phyloP scores from a whole-genome alignment of 2,113 vertebrate genomes.

The Urocitellus parryii region DNA sequence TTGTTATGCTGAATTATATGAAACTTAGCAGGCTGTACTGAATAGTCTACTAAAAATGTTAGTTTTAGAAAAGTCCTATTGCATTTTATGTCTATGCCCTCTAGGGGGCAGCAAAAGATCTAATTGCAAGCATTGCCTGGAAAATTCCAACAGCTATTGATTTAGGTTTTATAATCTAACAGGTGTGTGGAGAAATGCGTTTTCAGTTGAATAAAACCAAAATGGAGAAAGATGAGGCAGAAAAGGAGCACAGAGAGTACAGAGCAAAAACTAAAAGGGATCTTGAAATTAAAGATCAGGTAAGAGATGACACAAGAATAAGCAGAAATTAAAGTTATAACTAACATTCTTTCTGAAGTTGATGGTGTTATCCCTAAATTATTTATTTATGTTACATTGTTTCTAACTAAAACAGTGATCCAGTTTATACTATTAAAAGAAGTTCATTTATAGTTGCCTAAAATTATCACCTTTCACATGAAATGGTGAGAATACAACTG shows the following conservation, averaged over 20 bases:
- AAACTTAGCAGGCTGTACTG: background rate
- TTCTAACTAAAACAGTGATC: conserved; percentile 81
- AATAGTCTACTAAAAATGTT: conserved; percentile 2
- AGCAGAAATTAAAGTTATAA: conserved; percentile 78
- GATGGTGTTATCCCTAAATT: conserved; percentile 77
- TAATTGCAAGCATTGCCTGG: conserved; percentile 74
- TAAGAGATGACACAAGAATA: conserved; percentile 85
- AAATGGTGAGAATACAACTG: conserved; percentile 70
- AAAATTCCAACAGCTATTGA: conserved; percentile 76
- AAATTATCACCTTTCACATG: conserved; percentile 75
- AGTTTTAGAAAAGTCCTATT: conserved; percentile 44
- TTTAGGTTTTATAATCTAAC: conserved; percentile 86
- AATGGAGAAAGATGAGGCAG: conserved; percentile 94
- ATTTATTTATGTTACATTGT: conserved; percentile 80
- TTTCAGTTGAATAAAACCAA: conserved; percentile 93
- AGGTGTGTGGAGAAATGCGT: conserved; percentile 95
- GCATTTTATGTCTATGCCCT: conserved; percentile 75
- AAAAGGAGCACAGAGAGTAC: conserved; percentile 94
- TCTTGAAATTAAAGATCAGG: conserved; percentile 93
- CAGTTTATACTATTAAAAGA: conserved; percentile 84
- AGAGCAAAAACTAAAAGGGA: conserved; percentile 90
- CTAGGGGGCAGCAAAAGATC: conserved; percentile 90
- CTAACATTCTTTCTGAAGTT: conserved; percentile 75
- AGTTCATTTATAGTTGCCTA: conserved; percentile 76
- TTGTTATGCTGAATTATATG: background rate